These are phyloP conservation scores for Agrotis puta DNA, from an alignment of 2,888 invertebrate genomes.

Conservation along the genomic window DNA sequence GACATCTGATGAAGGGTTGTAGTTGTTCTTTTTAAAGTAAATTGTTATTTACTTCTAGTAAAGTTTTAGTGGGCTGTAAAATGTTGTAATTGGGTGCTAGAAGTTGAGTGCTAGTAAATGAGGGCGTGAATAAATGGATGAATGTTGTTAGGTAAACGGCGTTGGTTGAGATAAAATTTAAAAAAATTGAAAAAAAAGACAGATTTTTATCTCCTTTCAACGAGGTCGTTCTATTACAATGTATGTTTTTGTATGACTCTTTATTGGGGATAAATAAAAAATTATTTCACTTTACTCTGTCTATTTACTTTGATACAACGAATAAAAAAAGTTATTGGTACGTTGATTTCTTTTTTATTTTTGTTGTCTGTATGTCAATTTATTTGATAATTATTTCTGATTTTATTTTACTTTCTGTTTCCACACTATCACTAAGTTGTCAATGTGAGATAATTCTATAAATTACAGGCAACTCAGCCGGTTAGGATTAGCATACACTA, in stretches of 20 bases:
- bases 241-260: neutral
- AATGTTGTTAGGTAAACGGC: constrained; percentile 16
- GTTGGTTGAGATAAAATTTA: constrained; percentile 25
- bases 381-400: neutral
- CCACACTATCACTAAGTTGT: constrained; percentile 10
- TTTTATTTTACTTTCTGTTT: constrained; percentile 15
- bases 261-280: neutral
- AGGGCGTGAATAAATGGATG: constrained; percentile 27
- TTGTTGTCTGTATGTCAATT: neutral
- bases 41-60: constrained; percentile 37
- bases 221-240: neutral
- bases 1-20: constrained; percentile 54
- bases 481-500: constrained; percentile 68
- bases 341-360: neutral
- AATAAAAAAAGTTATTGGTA: neutral
- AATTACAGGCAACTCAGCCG: constrained; percentile 44
- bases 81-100: constrained; percentile 41
- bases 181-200: too few relatives aligned
- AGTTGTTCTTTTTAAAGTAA: constrained; percentile 34
- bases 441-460: constrained; percentile 46
- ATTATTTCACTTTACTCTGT: neutral
- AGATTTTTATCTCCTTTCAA: neutral
- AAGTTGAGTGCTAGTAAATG: constrained; percentile 4
- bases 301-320: neutral
- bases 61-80: constrained; percentile 46